phyloP scores from a whole-genome alignment of 2,888 invertebrate species.

The Eucera pruinosa region DNA sequence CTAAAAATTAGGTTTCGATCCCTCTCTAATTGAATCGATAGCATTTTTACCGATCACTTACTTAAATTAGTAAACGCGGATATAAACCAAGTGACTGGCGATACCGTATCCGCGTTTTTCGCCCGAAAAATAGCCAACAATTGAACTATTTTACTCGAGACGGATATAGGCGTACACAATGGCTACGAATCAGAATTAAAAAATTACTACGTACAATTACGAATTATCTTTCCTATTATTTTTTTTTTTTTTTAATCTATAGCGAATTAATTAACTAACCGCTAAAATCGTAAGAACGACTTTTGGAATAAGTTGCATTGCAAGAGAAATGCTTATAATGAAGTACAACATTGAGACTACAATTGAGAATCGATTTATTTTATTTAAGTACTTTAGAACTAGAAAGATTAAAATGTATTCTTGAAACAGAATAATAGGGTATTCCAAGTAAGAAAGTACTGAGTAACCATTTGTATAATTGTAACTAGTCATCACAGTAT shows the following conservation, averaged over 20 bases:
- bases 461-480: conserved; percentile 91
- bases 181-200: conserved; percentile 85
- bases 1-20: too few species aligned
- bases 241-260: neutral
- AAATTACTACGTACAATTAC: neutral
- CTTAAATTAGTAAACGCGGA: conserved; percentile 92
- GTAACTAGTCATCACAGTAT: conserved; percentile 92
- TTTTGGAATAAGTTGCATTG: conserved; percentile 85
- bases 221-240: neutral
- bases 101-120: conserved; percentile 91
- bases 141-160: conserved; percentile 93
- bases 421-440: conserved; percentile 92
- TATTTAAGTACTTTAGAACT: conserved; percentile 88
- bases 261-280: conserved; percentile 85
- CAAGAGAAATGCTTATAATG: conserved; percentile 78
- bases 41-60: conserved; percentile 85
- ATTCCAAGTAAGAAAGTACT: conserved; percentile 92
- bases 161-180: conserved; percentile 91
- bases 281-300: conserved; percentile 87
- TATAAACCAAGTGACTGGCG: conserved; percentile 92
- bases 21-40: too few species aligned
- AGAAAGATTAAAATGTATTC: conserved; percentile 90
- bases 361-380: conserved; percentile 84
- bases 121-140: conserved; percentile 89
- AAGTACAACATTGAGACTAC: conserved; percentile 81